phyloP scores from a whole-genome alignment of 1,140 invertebrate genomes.

The Oncopodura yosiiana region DNA sequence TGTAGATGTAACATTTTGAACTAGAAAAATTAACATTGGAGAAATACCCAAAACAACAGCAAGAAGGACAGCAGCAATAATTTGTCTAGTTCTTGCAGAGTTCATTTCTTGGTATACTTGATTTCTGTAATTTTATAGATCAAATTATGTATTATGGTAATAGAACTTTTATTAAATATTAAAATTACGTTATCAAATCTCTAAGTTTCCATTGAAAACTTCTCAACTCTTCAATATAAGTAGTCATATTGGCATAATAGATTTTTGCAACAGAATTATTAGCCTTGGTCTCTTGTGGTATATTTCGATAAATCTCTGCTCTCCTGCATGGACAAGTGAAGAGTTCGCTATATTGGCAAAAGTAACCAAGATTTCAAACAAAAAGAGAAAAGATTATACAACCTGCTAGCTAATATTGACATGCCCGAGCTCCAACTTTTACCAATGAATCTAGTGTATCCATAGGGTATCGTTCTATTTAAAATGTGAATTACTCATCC shows the following conservation, averaged over 20 bases:
- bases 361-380: background rate
- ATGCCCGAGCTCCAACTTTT: too few relatives aligned
- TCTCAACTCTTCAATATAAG: conserved; percentile 36
- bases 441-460: too few relatives aligned
- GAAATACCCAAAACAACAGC: conserved; percentile 44
- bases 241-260: conserved; percentile 37
- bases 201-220: conserved; percentile 34
- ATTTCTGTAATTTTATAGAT: conserved; percentile 27
- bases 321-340: conserved; percentile 18
- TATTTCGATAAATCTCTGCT: conserved; percentile 33
- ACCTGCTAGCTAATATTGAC: too few relatives aligned
- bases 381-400: too few relatives aligned
- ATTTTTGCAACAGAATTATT: conserved; percentile 26
- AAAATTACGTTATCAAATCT: conserved; percentile 37
- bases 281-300: conserved; percentile 28
- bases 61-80: conserved; percentile 41
- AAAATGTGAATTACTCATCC: too few relatives aligned
- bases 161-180: too few relatives aligned
- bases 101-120: conserved; percentile 35
- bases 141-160: background rate
- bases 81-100: conserved; percentile 36
- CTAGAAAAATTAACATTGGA: conserved; percentile 45
- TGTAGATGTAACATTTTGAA: conserved; percentile 44
- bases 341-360: background rate
- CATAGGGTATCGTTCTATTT: too few relatives aligned